A percentile compares a stretch with the other conserved stretches of the same genome.
Evolutionary conservation across 2,797 vertebrate species (phyloP).

Genomic region (Paguma larvata): DNA sequence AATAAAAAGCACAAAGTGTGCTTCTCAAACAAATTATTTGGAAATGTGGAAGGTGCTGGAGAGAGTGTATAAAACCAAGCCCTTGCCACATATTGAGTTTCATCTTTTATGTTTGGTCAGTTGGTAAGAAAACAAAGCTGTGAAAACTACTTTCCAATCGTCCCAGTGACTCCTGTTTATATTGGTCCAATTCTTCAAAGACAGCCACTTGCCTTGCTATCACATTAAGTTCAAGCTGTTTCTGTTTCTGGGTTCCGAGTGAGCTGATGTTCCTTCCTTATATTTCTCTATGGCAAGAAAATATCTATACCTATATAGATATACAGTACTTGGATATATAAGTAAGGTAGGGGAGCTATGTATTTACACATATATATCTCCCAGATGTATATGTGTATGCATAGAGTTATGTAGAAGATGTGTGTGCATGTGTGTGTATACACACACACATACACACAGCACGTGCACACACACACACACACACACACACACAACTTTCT

Average conservation of each 20-base stretch:
- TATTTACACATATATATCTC: not conserved
- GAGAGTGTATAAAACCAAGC: slow-evolving; percentile 60
- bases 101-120: slow-evolving; percentile 66
- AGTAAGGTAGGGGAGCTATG: not conserved
- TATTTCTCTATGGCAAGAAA: not conserved
- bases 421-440: not conserved
- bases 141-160: slow-evolving; percentile 64
- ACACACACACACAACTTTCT: not conserved
- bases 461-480: not conserved
- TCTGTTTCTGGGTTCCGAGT: slow-evolving; percentile 12
- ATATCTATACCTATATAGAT: not conserved
- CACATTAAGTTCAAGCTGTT: not conserved
- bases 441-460: too few relatives aligned
- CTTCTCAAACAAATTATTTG: slow-evolving; percentile 81
- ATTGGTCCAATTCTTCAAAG: slow-evolving; percentile 63
- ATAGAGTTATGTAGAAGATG: not conserved
- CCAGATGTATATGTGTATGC: not conserved
- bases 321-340: not conserved
- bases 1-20: slow-evolving; percentile 78
- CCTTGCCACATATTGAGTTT: slow-evolving; percentile 71
- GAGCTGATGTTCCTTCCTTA: not conserved
- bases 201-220: not conserved
- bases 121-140: slow-evolving; percentile 75
- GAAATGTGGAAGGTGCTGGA: slow-evolving; percentile 69
- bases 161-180: slow-evolving; percentile 60